Percentiles rank a stretch among this genome's conserved stretches.
phyloP scores from a whole-genome alignment of 2,888 invertebrate genomes.

The Seira ritae region DNA sequence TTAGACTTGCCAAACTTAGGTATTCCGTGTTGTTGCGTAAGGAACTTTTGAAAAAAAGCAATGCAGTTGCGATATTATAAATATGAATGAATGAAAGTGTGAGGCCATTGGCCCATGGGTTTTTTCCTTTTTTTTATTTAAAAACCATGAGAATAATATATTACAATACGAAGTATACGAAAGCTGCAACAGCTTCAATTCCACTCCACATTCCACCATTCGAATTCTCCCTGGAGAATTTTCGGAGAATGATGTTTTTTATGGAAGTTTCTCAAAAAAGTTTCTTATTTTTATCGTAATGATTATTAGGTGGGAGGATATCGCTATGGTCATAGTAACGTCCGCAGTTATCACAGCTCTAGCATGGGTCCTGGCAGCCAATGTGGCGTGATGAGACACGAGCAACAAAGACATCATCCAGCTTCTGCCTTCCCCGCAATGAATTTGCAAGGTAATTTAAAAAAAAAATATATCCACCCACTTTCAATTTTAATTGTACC shows the following conservation, averaged over 20 bases:
- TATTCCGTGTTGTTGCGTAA: background rate
- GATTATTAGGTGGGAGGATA: constrained; percentile 72
- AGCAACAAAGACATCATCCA: constrained; percentile 74
- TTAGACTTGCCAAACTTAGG: background rate
- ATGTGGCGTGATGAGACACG: constrained; percentile 73
- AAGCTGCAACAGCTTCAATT: too few relatives aligned
- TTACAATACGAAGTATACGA: too few relatives aligned
- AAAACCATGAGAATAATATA: too few relatives aligned
- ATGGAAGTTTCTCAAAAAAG: background rate
- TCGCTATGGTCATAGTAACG: constrained; percentile 72
- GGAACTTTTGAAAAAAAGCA: background rate
- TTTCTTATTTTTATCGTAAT: background rate
- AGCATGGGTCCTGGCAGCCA: constrained; percentile 73
- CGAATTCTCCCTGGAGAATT: background rate
- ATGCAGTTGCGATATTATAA: too few relatives aligned
- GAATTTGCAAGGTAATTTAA: constrained; percentile 73
- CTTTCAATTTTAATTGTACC: too few relatives aligned
- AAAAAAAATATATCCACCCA: too few relatives aligned
- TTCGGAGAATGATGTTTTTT: background rate
- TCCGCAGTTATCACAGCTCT: constrained; percentile 72
- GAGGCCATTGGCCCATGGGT: background rate
- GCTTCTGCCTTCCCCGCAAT: constrained; percentile 72
- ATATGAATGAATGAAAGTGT: background rate
- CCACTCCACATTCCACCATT: too few relatives aligned
- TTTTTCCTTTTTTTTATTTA: too few relatives aligned